A percentile compares a stretch with the other conserved stretches of the same genome.
Evolutionary conservation across 2,797 vertebrate species (phyloP).

Genomic region (Pterois miles): DNA sequence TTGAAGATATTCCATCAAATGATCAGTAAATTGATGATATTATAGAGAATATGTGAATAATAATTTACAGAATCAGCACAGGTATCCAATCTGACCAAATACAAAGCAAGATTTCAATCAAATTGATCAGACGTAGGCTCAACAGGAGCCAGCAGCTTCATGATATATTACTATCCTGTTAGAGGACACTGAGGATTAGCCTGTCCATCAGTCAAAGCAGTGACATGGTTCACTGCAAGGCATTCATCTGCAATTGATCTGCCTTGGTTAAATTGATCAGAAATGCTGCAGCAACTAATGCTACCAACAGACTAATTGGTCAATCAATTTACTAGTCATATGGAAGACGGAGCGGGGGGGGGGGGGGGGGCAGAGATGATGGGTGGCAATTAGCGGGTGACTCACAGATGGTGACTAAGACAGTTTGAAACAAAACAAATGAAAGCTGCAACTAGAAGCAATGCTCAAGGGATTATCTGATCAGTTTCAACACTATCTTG

Average conservation of each 20-base stretch:
- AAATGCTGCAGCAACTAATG: constrained; percentile 13
- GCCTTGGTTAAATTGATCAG: constrained; percentile 32
- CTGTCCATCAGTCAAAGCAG: constrained; percentile 45
- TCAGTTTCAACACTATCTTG: background rate
- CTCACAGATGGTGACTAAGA: constrained; percentile 32
- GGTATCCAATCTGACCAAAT: constrained; percentile 22
- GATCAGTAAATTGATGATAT: constrained; percentile 14
- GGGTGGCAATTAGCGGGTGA: constrained; percentile 36
- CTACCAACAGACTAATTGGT: constrained; percentile 40
- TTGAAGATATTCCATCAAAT: constrained; percentile 13
- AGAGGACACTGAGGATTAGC: constrained; percentile 31
- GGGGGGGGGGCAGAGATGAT: constrained; percentile 13
- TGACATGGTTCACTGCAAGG: constrained; percentile 21
- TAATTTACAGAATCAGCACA: constrained; percentile 5
- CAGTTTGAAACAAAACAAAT: constrained; percentile 20
- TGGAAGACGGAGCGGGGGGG: background rate
- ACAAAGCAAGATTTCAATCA: constrained; percentile 39
- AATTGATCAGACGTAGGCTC: constrained; percentile 5
- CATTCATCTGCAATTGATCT: constrained; percentile 39
- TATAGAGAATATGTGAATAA: constrained; percentile 8
- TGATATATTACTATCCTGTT: constrained; percentile 31
- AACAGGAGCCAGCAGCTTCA: constrained; percentile 15
- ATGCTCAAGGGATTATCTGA: constrained; percentile 8
- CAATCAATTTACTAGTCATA: constrained; percentile 38
- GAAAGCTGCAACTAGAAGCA: constrained; percentile 5